Percentiles rank a stretch among this genome's conserved stretches.
phyloP scores from a whole-genome alignment of 1,140 invertebrate genomes.

The Magallana ariakensis region DNA sequence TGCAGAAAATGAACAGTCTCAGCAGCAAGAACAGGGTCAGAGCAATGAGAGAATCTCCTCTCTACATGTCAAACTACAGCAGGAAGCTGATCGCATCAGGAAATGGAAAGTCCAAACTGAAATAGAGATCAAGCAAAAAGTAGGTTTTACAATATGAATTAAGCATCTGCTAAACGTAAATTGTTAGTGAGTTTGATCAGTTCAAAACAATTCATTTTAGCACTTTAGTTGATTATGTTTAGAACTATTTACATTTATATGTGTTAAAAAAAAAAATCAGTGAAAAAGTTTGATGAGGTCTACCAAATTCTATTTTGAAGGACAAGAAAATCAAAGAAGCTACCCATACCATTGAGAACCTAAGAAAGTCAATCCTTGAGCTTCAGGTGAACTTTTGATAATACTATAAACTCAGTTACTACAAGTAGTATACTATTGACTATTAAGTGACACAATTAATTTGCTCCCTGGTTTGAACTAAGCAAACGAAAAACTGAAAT shows the following conservation, averaged over 20 bases:
- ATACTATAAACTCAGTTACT: neutral
- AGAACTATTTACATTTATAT: too few species aligned
- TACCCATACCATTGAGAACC: slow-evolving; percentile 67
- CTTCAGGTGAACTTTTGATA: slow-evolving; percentile 67
- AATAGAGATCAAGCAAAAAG: slow-evolving; percentile 77
- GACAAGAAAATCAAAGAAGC: slow-evolving; percentile 74
- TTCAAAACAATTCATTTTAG: too few species aligned
- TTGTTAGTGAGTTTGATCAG: neutral
- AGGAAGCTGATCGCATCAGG: slow-evolving; percentile 76
- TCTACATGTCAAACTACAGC: slow-evolving; percentile 74
- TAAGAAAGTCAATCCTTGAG: slow-evolving; percentile 75
- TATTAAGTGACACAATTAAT: too few species aligned
- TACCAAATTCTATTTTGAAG: slow-evolving; percentile 55
- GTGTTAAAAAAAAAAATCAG: too few species aligned
- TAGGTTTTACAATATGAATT: too few species aligned
- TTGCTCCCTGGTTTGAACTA: too few species aligned
- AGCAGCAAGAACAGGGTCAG: slow-evolving; percentile 12
- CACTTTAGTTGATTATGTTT: too few species aligned
- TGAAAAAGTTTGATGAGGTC: too few species aligned
- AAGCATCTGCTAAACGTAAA: too few species aligned
- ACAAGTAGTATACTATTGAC: too few species aligned
- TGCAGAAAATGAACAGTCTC: slow-evolving; percentile 1
- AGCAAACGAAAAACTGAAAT: too few species aligned
- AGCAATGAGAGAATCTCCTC: slow-evolving; percentile 65
- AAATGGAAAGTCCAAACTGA: slow-evolving; percentile 78